Base-by-base conservation (phyloP, 2,888 invertebrate species). In the Eristalis tenax region DNA sequence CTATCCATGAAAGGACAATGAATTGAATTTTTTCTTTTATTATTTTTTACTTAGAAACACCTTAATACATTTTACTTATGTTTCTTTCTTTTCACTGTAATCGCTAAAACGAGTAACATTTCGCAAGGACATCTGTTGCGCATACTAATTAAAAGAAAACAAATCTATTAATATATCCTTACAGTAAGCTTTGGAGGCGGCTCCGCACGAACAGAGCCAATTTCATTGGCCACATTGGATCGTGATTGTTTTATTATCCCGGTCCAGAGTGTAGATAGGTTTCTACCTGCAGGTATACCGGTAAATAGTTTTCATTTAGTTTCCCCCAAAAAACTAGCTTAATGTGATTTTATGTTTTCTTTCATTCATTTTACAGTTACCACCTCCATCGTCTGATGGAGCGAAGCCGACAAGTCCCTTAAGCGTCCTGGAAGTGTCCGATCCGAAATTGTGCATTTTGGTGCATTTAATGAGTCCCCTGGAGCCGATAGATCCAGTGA, bases 231-330 rank as follows among this genome's bases (percentile, higher is more conserved):
- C 68, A 96, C 96, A 68, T 94, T 97, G 90, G 97, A 97, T 93
- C 95, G 96, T 91, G 98, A 98, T 94, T 98, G 98, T 93, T 98
- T 98, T 94, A 98, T 98, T 92, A 98, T 98, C 93, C 98, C 98
- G 8, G 96, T 97, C 69, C 97, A 97, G 90, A 97, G 97, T 92
- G 94, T 98, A 90, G 96, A 97, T 92, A 94, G 97, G 90, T 98
- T 98, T 94, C 94, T 98, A 90, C 98, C 98, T 88, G 97, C 97
- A 89, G 98, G 98, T 90, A 97, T 98, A 88, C 97, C 97, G 93
- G 97, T 98, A 90, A 90, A 84, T 82, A 82, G 35, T 22, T 35
- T 56, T 43, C 28, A 11, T 15, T 68, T 22, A 18, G 4, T 11
- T 64, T 35, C 8, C 6, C 10, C 11, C 10, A 18, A 13, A 4